Percentiles rank a stretch among this genome's conserved stretches.
Conservation (phyloP, 2,113 vertebrate genomes). For the Oryzias curvinotus region DNA sequence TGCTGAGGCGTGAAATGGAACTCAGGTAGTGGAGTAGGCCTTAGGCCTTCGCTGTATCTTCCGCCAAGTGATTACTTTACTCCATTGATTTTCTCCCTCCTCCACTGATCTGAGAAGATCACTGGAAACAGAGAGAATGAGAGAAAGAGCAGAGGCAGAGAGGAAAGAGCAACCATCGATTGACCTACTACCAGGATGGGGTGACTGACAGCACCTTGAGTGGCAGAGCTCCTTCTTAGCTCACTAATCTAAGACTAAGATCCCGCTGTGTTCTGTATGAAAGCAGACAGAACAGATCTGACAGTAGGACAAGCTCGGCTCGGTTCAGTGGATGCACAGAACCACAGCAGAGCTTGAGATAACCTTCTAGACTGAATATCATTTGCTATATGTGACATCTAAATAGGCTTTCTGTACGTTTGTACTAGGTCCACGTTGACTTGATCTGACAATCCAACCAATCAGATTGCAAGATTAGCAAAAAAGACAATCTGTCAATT, state of each 20-base stretch:
- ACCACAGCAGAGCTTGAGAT: too few relatives aligned
- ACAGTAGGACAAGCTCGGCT: too few relatives aligned
- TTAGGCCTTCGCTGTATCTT: constrained; percentile 73
- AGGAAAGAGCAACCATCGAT: constrained; percentile 62
- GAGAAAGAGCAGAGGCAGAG: constrained; percentile 15
- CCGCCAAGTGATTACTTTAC: constrained; percentile 79
- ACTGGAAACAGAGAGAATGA: constrained; percentile 53
- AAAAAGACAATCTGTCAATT: too few relatives aligned
- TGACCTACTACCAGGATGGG: constrained; percentile 71
- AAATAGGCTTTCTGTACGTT: too few relatives aligned
- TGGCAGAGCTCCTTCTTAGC: constrained; percentile 54
- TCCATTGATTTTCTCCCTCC: constrained; percentile 78
- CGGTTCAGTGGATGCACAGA: too few relatives aligned
- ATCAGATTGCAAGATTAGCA: too few relatives aligned
- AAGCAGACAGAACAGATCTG: too few relatives aligned
- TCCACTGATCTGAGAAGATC: constrained; percentile 77
- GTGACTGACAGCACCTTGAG: constrained; percentile 69
- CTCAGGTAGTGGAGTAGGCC: constrained; percentile 75
- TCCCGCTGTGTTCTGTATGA: constrained; percentile 4
- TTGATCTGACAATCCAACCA: too few relatives aligned
- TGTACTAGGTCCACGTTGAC: too few relatives aligned
- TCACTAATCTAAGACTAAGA: constrained; percentile 49
- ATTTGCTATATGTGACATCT: too few relatives aligned
- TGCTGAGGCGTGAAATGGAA: constrained; percentile 80
- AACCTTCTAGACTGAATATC: too few relatives aligned